phyloP scores from a whole-genome alignment of 2,888 invertebrate genomes.

The Nephrotoma flavescens region DNA sequence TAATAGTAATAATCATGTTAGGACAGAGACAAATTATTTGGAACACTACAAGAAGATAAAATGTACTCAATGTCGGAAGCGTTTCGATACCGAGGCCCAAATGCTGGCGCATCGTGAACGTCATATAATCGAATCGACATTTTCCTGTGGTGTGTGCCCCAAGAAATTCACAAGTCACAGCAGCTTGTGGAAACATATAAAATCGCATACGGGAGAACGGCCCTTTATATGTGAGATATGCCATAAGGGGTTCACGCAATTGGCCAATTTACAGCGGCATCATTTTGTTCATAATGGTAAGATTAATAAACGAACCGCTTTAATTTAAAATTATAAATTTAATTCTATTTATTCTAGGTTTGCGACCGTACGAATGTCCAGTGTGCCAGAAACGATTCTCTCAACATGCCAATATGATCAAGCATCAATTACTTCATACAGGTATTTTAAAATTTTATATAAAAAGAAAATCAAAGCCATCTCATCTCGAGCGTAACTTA shows the following conservation, averaged over 20 bases:
- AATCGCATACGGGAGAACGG: conserved; percentile 11
- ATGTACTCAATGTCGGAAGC: conserved; percentile 10
- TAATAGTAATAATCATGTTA: background rate
- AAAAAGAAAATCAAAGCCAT: background rate
- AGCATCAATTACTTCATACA: conserved; percentile 12
- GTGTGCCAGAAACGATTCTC: conserved; percentile 11
- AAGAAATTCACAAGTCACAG: conserved; percentile 11
- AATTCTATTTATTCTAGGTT: conserved; percentile 5
- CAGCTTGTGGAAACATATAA: conserved; percentile 11
- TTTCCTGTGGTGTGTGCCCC: conserved; percentile 9
- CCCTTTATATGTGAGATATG: conserved; percentile 11
- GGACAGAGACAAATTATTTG: background rate
- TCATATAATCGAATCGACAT: conserved; percentile 7
- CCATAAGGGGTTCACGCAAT: conserved; percentile 12
- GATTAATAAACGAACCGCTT: background rate
- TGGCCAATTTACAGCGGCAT: conserved; percentile 12
- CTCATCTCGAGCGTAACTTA: background rate
- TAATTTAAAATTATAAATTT: background rate
- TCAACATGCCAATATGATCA: conserved; percentile 11
- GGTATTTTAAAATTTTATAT: conserved; percentile 5
- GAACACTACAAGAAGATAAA: conserved; percentile 8
- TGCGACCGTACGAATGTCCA: conserved; percentile 11
- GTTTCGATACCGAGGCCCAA: conserved; percentile 11
- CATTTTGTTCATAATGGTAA: conserved; percentile 9
- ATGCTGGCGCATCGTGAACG: conserved; percentile 10